Base-by-base conservation (phyloP, 2,113 vertebrate genomes). In the Eclectus roratus region DNA sequence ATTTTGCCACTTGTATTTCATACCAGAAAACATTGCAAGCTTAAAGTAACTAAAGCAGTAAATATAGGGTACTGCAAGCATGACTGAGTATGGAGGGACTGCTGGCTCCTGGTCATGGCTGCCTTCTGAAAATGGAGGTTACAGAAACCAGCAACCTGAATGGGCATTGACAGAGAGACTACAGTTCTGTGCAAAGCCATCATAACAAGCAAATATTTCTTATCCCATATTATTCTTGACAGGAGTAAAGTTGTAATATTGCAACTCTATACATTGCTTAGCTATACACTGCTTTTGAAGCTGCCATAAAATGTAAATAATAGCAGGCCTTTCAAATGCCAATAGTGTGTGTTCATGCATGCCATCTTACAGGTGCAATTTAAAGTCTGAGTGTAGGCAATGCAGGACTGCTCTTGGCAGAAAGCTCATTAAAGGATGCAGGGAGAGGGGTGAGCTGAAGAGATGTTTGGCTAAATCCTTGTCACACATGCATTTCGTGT, bases 1-100 rank as follows among this genome's bases (percentile, higher is more conserved):
- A 33, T 80, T 93, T 65, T 72, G 13, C 49, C 70, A 73, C 53
- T 65, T 46, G 4, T 19, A 56, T 46, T 93, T 83, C 76, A 44
- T 23, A 41, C 33, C 0, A 0, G 49, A 50, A 90, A 39, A 23
- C 41, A 43, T 2, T 0, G 0, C 24, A 55, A 88, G 46, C 50
- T 61, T 37, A 47, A 77, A 82, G 52, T 31, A 55, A 17, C 44
- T n/a, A 64, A n/a, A 61, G n/a, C 46, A 47, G 88, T 23, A 44
- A 31, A 77, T 70, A 37, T 0, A 83, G n/a, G 68, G 14, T 65
- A 77, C n/a, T 28, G 63, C 13, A 58, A 72, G 43, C 0, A 4
- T 27, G 35, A 79, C 47, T 37, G 65, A 1, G 3, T 4, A 5
- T 0, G 1, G 17, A 69, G 27, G 58, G 20, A 39, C 33, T 29